These are phyloP conservation scores for Pachliopta kotzebuea DNA, from an alignment of 2,888 invertebrate genomes.

Conservation along the genomic window DNA sequence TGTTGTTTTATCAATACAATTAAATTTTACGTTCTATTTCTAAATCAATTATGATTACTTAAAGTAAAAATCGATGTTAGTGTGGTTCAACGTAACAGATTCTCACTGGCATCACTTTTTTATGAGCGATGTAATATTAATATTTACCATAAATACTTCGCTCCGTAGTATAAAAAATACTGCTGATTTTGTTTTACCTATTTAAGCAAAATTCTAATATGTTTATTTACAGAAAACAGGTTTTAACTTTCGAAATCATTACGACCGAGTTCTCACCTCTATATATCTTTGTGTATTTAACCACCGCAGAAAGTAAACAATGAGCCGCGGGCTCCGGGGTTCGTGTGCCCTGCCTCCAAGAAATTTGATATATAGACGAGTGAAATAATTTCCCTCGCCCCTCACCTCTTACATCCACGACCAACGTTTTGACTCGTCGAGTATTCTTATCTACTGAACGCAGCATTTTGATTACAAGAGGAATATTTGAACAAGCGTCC, in stretches of 20 bases:
- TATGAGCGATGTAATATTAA: no score
- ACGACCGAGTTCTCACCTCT: conserved; percentile 1
- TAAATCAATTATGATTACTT: no score
- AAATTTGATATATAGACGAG: conserved; percentile 74
- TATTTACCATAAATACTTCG: no score
- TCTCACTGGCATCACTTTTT: no score
- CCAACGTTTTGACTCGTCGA: conserved; percentile 56
- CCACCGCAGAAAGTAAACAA: conserved; percentile 34
- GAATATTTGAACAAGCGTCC: conserved; percentile 74
- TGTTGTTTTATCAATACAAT: no score
- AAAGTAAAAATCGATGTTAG: no score
- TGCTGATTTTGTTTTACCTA: no score
- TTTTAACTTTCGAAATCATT: conserved; percentile 1
- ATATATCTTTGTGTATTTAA: conserved; percentile 27
- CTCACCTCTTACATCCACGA: conserved; percentile 50
- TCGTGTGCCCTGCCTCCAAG: conserved; percentile 44
- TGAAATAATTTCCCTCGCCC: conserved; percentile 66
- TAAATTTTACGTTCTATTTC: no score
- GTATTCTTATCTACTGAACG: conserved; percentile 75
- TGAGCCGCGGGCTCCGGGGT: conserved; percentile 51
- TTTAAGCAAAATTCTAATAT: not conserved
- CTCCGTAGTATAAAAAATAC: no score
- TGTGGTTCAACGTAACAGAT: no score
- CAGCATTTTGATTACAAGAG: conserved; percentile 77
- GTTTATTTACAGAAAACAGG: not conserved